Evolutionary conservation across 2,113 vertebrate species (phyloP).

Genomic region (Notarius lentiginosus): DNA sequence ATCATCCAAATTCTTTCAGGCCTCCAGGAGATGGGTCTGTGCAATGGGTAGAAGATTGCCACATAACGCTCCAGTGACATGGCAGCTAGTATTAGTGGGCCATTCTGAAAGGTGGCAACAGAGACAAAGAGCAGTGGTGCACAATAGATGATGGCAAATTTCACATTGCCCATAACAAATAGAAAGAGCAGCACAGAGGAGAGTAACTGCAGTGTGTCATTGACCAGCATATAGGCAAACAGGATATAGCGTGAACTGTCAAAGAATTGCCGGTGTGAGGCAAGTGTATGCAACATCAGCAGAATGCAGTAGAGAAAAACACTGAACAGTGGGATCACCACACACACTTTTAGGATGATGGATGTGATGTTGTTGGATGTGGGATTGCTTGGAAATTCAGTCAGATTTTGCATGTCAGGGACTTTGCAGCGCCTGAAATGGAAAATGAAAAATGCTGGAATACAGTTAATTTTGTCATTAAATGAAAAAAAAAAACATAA

Average conservation of each 20-base stretch:
- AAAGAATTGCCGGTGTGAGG: constrained; percentile 67
- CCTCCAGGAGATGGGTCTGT: constrained; percentile 60
- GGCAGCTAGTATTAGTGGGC: constrained; percentile 68
- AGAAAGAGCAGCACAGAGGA: constrained; percentile 71
- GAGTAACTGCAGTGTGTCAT: constrained; percentile 70
- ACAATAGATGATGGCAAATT: constrained; percentile 60
- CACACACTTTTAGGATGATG: constrained; percentile 68
- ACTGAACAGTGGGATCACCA: constrained; percentile 67
- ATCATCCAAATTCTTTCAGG: constrained; percentile 69
- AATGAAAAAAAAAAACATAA: not conserved
- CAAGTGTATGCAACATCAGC: constrained; percentile 70
- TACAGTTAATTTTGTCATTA: not conserved
- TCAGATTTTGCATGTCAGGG: constrained; percentile 66
- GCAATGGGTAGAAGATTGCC: constrained; percentile 72
- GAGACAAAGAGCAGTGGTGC: constrained; percentile 64
- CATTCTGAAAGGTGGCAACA: constrained; percentile 67
- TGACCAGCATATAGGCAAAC: constrained; percentile 74
- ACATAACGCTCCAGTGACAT: constrained; percentile 77
- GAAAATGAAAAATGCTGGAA: not conserved
- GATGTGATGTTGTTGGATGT: constrained; percentile 57
- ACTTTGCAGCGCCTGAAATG: constrained; percentile 15
- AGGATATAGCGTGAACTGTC: constrained; percentile 73
- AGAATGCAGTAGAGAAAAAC: constrained; percentile 67
- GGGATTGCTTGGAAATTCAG: constrained; percentile 54
- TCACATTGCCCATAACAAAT: constrained; percentile 58